Base-by-base conservation (phyloP, 2,888 invertebrate genomes). In the Coronaproctus castanopsis region DNA sequence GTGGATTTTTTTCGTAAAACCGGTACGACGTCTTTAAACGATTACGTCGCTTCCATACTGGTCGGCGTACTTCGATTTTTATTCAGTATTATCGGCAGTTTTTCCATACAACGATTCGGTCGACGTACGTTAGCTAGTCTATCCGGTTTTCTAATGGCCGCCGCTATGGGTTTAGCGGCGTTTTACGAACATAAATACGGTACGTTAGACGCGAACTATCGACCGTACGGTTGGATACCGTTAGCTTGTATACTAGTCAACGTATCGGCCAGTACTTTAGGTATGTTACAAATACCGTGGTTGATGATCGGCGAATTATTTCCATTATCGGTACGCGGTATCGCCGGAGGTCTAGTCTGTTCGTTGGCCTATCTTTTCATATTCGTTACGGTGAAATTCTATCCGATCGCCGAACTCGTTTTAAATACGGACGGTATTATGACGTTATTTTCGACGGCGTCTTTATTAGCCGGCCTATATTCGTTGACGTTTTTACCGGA, bases 241-340 rank as follows among this genome's bases (percentile, higher is more conserved):
- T 67, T 83, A 2, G 72, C 79, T 0, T 82, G 82, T 64, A 75
- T 85, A 0, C 71, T 83, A 24, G 72, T 79, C 19, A 83, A 84
- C 68, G 83, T 85, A 0, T 79, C 80, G 0, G 81, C 81, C 66
- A 82, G 82, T 62, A 85, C 83, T 83, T 75, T 83, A 1, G 84
- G 84, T 0, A 83, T 82, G 70, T 70, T 84, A 0, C 84, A 83
- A 22, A 72, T 85, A 2, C 84, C 84, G 0, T 84, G 83, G 82
- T 79, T 84, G 24, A 79, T 85, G 78, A 82, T 80, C 0, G 83
- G 83, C 1, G 84, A 84, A 67, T 68, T 84, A 52, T 84, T 83
- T 66, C 82, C 83, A 1, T 74, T 82, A 63, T 76, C 78, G 60
- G 80, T 82, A 1, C 73, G 84, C 64, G 81, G 83, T 0, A 77